Evolutionary conservation across 1,140 invertebrate species (phyloP).

Genomic region (Bombus confusus): DNA sequence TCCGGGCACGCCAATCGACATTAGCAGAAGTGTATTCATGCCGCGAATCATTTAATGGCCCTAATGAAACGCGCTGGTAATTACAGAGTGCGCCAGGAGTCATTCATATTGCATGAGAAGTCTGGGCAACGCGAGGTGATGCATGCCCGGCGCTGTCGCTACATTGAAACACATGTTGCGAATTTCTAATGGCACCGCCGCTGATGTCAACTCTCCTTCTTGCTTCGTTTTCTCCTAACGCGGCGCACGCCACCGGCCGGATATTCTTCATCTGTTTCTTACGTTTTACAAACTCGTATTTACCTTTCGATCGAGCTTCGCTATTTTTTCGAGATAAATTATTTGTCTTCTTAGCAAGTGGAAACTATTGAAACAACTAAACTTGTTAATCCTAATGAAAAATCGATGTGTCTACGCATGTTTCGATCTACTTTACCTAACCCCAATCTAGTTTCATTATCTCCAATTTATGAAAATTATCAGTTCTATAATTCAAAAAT

Average conservation of each 20-base stretch:
- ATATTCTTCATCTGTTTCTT: conserved; percentile 29
- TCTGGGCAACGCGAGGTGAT: conserved; percentile 54
- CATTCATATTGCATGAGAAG: conserved; percentile 75
- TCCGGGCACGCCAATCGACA: conserved; percentile 55
- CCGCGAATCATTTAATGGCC: conserved; percentile 74
- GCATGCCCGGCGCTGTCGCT: conserved; percentile 63
- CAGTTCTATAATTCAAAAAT: no score
- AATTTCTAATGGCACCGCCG: conserved; percentile 61
- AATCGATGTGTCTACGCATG: no score
- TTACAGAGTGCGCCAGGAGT: conserved; percentile 72
- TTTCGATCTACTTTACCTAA: no score
- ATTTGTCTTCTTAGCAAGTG: background rate
- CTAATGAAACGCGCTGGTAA: conserved; percentile 78
- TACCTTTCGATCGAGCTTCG: background rate
- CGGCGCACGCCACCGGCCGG: conserved; percentile 21
- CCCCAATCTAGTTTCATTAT: no score
- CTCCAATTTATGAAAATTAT: no score
- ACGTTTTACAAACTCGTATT: background rate
- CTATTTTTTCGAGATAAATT: background rate
- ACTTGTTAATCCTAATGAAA: no score
- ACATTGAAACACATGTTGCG: conserved; percentile 69
- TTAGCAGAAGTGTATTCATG: conserved; percentile 72
- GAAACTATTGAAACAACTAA: no score
- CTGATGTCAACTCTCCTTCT: conserved; percentile 42
- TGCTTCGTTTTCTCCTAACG: conserved; percentile 36